Conservation (phyloP, 2,797 vertebrate genomes). For the Gymnothorax javanicus region DNA sequence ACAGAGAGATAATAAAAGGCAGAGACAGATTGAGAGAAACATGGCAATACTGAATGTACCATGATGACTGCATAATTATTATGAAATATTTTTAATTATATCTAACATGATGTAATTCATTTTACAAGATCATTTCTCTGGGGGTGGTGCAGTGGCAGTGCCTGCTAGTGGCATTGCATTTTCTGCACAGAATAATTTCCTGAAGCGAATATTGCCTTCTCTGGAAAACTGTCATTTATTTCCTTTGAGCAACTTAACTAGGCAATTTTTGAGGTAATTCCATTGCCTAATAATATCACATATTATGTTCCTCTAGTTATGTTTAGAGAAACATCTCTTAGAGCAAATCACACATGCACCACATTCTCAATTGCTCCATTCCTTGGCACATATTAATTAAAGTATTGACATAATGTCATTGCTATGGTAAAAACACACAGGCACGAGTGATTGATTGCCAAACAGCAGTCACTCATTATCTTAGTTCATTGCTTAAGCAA, state of each 20-base stretch:
- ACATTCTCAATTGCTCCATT: conserved; percentile 47
- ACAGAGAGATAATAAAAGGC: no score
- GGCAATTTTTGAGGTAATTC: background rate
- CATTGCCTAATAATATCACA: conserved; percentile 11
- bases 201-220: no score
- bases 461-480: conserved; percentile 59
- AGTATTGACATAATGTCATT: conserved; percentile 69
- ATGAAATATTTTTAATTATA: no score
- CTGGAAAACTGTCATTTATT: no score
- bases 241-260: no score
- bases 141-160: background rate
- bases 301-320: conserved; percentile 20
- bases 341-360: background rate
- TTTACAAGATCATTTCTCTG: background rate
- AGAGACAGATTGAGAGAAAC: no score
- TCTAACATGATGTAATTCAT: no score
- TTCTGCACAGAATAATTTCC: no score
- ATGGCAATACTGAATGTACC: no score
- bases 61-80: no score
- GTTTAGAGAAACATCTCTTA: conserved; percentile 15
- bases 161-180: no score
- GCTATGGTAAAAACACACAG: conserved; percentile 64
- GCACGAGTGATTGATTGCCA: conserved; percentile 48
- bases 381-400: conserved; percentile 58
- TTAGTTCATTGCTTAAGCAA: conserved; percentile 60